Conservation (phyloP, 2,797 vertebrate genomes). For the Paramormyrops hopkinsi region DNA sequence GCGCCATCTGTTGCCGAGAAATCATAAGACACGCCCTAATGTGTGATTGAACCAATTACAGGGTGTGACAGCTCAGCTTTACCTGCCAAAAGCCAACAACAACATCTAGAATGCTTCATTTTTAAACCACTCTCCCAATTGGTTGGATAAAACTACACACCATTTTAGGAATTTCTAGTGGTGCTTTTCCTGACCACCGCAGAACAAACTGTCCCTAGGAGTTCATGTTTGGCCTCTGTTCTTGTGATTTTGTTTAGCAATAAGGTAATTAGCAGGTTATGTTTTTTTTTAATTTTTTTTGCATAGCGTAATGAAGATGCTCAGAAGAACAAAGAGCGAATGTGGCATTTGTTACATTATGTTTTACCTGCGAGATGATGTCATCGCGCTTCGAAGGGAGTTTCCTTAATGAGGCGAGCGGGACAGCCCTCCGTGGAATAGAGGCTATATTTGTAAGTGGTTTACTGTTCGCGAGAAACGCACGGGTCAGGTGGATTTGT, state of each 20-base stretch:
- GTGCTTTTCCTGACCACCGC: not conserved
- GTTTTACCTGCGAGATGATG: not conserved
- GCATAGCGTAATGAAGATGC: not conserved
- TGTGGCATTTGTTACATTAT: not conserved
- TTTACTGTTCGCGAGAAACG: not conserved
- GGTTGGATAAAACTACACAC: not conserved
- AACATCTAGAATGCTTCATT: not conserved
- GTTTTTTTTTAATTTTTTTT: not conserved
- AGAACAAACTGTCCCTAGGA: not conserved
- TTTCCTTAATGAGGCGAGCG: not conserved
- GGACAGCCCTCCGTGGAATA: not conserved
- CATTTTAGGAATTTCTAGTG: not conserved
- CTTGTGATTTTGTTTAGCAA: not conserved
- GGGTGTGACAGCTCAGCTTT: not conserved
- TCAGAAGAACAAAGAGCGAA: not conserved
- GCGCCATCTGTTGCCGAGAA: not conserved
- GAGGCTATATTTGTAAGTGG: not conserved
- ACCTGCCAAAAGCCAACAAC: not conserved
- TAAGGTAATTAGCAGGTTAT: not conserved
- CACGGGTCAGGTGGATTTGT: not conserved
- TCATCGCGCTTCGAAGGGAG: not conserved
- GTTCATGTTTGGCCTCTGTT: not conserved
- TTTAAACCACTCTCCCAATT: not conserved
- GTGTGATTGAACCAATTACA: not conserved
- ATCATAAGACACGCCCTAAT: not conserved